Evolutionary conservation across 1,140 invertebrate genomes (phyloP).

Genomic region (Hycleus cichorii): DNA sequence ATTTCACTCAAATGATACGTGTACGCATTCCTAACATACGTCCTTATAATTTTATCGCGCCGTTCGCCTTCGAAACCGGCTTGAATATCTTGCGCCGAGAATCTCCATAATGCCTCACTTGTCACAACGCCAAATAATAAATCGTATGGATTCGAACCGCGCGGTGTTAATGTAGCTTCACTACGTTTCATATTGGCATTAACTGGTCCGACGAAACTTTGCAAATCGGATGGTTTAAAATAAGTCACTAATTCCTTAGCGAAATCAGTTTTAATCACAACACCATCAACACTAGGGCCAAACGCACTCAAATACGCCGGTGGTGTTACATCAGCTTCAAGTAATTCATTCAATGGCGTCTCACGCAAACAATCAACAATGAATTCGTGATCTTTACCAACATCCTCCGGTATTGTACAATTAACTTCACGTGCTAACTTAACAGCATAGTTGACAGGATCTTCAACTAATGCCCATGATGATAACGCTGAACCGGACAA

Average conservation of each 20-base stretch:
- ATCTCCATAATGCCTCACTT: slow-evolving; percentile 74
- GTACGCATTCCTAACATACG: slow-evolving; percentile 89
- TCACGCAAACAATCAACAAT: slow-evolving; percentile 77
- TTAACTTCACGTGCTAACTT: slow-evolving; percentile 79
- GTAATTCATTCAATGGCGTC: slow-evolving; percentile 66
- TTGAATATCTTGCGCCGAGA: slow-evolving; percentile 74
- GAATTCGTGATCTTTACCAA: slow-evolving; percentile 67
- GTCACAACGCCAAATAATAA: slow-evolving; percentile 78
- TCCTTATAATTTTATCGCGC: slow-evolving; percentile 85
- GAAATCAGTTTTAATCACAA: slow-evolving; percentile 74
- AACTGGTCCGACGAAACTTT: slow-evolving; percentile 53
- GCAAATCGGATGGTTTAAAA: slow-evolving; percentile 58
- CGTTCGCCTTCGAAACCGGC: slow-evolving; percentile 84
- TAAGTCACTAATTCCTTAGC: slow-evolving; percentile 65
- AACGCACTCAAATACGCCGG: slow-evolving; percentile 80
- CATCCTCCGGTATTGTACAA: slow-evolving; percentile 73
- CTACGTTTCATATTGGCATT: slow-evolving; percentile 56
- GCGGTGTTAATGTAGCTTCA: slow-evolving; percentile 42
- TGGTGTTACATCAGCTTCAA: slow-evolving; percentile 68
- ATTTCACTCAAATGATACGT: slow-evolving; percentile 94
- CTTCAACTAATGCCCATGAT: slow-evolving; percentile 85
- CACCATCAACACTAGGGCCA: slow-evolving; percentile 78
- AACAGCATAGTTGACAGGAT: slow-evolving; percentile 78
- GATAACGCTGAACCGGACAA: slow-evolving; percentile 89
- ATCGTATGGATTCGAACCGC: slow-evolving; percentile 56